Conservation (phyloP, 2,113 vertebrate species). For the Semicossyphus pulcher region DNA sequence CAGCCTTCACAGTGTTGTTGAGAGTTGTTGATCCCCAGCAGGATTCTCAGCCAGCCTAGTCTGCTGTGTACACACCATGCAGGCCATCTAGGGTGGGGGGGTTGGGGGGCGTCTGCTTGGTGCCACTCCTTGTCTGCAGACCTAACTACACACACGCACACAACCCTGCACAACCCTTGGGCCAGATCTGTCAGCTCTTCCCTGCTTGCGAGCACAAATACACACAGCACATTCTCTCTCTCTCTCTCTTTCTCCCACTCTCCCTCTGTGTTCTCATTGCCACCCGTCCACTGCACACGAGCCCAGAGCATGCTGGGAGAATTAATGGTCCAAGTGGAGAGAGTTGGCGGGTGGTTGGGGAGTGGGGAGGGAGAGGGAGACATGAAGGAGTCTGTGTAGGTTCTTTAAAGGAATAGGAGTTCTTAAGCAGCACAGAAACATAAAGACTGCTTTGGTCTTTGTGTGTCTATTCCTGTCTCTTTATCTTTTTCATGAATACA, state of each 20-base stretch:
- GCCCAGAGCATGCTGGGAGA: slow-evolving; percentile 71
- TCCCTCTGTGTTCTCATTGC: slow-evolving; percentile 46
- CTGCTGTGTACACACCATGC: slow-evolving; percentile 57
- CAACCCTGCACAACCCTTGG: slow-evolving; percentile 38
- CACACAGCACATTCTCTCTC: slow-evolving; percentile 36
- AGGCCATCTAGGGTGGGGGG: slow-evolving; percentile 18
- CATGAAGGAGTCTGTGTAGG: slow-evolving; percentile 4
- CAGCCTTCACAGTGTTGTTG: slow-evolving; percentile 46
- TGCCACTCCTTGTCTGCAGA: slow-evolving; percentile 46
- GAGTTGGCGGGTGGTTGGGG: slow-evolving; percentile 46
- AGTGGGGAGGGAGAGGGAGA: neutral
- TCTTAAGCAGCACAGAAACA: neutral
- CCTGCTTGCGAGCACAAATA: slow-evolving; percentile 52
- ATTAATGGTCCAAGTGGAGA: slow-evolving; percentile 70
- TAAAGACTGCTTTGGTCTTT: slow-evolving; percentile 14
- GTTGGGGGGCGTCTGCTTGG: neutral
- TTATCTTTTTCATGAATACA: neutral
- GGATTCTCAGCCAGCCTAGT: slow-evolving; percentile 48
- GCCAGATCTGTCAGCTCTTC: slow-evolving; percentile 60
- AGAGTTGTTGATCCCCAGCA: slow-evolving; percentile 59
- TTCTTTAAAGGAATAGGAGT: slow-evolving; percentile 26
- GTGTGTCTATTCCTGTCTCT: neutral
- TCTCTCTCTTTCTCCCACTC: slow-evolving; percentile 11
- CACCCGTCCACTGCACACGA: slow-evolving; percentile 54
- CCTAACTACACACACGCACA: slow-evolving; percentile 15